Evolutionary conservation across 2,888 invertebrate species (phyloP).

Genomic region (Julus scanicus): DNA sequence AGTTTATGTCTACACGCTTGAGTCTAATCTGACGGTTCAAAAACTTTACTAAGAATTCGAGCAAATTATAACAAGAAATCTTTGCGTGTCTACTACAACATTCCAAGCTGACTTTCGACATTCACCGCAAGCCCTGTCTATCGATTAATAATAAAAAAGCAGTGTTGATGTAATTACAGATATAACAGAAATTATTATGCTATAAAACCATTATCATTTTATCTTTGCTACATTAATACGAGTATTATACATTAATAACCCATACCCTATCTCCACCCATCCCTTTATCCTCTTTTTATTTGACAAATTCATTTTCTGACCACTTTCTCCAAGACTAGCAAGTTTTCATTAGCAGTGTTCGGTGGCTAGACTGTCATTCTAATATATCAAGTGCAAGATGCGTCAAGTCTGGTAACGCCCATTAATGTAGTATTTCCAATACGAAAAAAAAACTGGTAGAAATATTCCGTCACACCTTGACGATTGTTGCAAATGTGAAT

Average conservation of each 20-base stretch:
- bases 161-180: slow-evolving; percentile 16
- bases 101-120: neutral
- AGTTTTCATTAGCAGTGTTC: neutral
- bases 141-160: slow-evolving; percentile 12
- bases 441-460: too few relatives aligned
- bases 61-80: neutral
- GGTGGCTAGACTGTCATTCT: too few relatives aligned
- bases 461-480: too few relatives aligned
- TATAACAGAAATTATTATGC: slow-evolving; percentile 5
- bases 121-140: neutral
- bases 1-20: neutral
- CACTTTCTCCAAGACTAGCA: neutral
- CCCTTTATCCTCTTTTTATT: neutral
- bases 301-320: neutral
- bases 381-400: too few relatives aligned
- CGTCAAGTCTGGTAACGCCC: too few relatives aligned
- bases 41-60: neutral
- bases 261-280: neutral
- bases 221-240: neutral
- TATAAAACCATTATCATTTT: slow-evolving; percentile 9
- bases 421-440: too few relatives aligned
- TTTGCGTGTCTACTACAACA: neutral
- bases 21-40: neutral
- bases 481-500: too few relatives aligned
- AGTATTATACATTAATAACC: neutral